Evolutionary conservation across 1,140 invertebrate genomes (phyloP), one percentile per base, ranked within the genome.

Genomic region (Calliopsis andreniformis): DNA sequence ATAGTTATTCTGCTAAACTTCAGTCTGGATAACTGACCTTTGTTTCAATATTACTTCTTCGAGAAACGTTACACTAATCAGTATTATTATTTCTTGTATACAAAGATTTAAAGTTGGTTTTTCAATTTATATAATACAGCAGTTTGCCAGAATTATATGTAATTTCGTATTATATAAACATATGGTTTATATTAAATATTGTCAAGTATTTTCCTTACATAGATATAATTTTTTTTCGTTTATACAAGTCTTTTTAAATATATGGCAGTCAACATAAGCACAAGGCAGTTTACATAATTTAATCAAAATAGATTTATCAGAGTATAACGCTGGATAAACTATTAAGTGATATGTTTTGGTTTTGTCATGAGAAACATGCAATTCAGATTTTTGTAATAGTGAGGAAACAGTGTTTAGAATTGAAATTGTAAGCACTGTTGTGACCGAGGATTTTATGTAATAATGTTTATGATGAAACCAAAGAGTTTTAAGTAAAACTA

Each of bases 381-480:
- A 35, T 42, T 23, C 1, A 49, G 59, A 7, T 61, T n/a, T 68
- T 72, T 53, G 4, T 78, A 39, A 25, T 23, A 55, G 35, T 45
- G n/a, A 58, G 32, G 14, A 59, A 69, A 81, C 23, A 71, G 51
- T 39, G 77, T 84, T 53, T 73, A 63, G 23, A 82, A 45, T 64
- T 83, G n/a, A 51, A 59, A 25, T 28, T 58, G 45, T 23, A 71
- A 20, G 45, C 45, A 83, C 20, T 35, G 70, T 45, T 51, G 53
- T 71, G 49, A 43, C 32, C 64, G 79, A 75, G 80, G 79, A 79
- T 85, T 84, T 85, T 84, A 85, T 82, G 83, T 85, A 87, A 75
- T 78, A 51, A 67, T 68, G 62, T 68, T 55, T 72, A 47, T 53
- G 18, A 72, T 80, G 64, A 73, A 80, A 79, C 82, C 83, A 82